Base-by-base conservation (phyloP, 2,888 invertebrate species). In the Nyleta sp. region DNA sequence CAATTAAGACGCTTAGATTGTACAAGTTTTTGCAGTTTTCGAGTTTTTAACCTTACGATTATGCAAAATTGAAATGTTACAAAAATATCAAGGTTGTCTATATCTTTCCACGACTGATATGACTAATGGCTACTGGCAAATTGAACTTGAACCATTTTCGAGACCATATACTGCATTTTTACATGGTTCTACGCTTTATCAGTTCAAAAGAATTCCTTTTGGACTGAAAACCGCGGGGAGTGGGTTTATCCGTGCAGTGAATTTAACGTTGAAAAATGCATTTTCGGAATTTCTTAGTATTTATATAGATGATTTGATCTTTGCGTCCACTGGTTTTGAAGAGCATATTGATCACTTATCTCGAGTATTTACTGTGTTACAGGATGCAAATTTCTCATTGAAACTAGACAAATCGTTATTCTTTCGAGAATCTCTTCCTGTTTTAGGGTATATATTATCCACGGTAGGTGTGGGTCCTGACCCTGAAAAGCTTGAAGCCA, bases 81-180 rank as follows among this genome's bases (percentile, higher is more conserved):
- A 85, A 40, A 57, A 62, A 48, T 81, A 83, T 75, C 75, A 84
- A 46, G 83, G 84, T 10, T 74, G 62, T 0, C 53, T 76, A 20
- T 79, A 53, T 46, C 73, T 84, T 6, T 76, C 78, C 0, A 78
- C 80, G 0, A 42, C 83, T 0, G 85, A 86, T 50, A 72, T 84
- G 33, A 78, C 83, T 5, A 72, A 82, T 18, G 83, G 85, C 0
- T 85, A 82, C 67, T 84, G 84, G 85, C 85, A 85, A 46, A 81
- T 85, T 7, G 81, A 82, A 0, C 35, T 85, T 4, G 70, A 65
- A n/a, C 28, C 46, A 11, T 71, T 80, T 17, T 80, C 81, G 11
- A 15, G 80, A 28, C 65, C 74, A 31, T 84, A 72, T 48, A 82
- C 82, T 0, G 85, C 82, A 6, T 85, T 86, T 75, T 53, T 83